Evolutionary conservation across 2,888 invertebrate species (phyloP).

Genomic region (Agrotis clavis): DNA sequence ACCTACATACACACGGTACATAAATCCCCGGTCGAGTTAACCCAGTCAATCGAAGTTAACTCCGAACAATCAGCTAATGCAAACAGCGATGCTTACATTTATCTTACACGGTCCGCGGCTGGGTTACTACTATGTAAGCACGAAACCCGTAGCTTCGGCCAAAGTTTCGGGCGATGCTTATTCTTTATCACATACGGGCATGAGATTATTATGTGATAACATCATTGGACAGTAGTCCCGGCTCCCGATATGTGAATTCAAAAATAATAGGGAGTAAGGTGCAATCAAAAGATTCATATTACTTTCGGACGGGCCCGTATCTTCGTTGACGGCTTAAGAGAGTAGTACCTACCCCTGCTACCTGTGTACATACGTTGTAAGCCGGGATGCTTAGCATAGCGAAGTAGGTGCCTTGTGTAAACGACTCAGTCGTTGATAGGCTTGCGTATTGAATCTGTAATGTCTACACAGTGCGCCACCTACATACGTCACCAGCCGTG

Average conservation of each 20-base stretch:
- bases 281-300: too few relatives aligned
- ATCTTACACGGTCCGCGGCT: conserved; percentile 48
- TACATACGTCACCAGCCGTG: conserved; percentile 30
- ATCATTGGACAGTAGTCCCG: too few relatives aligned
- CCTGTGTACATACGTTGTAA: conserved; percentile 59
- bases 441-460: conserved; percentile 69
- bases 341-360: conserved; percentile 29
- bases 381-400: conserved; percentile 68
- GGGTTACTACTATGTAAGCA: too few relatives aligned
- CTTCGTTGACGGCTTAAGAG: too few relatives aligned
- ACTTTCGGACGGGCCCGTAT: too few relatives aligned
- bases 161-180: too few relatives aligned
- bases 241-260: too few relatives aligned
- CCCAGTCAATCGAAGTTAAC: conserved; percentile 75
- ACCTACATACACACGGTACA: conserved; percentile 65
- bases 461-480: conserved; percentile 43
- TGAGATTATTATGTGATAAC: too few relatives aligned
- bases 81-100: conserved; percentile 72
- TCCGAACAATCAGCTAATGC: conserved; percentile 81
- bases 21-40: conserved; percentile 60
- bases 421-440: conserved; percentile 70
- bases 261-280: too few relatives aligned
- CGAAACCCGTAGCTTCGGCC: too few relatives aligned
- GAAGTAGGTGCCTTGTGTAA: conserved; percentile 70
- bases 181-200: too few relatives aligned